Percentiles rank a stretch among this genome's conserved stretches.
These are phyloP conservation scores for Dendroctonus ponderosae DNA, from an alignment of 1,140 invertebrate species.

Conservation along the genomic window DNA sequence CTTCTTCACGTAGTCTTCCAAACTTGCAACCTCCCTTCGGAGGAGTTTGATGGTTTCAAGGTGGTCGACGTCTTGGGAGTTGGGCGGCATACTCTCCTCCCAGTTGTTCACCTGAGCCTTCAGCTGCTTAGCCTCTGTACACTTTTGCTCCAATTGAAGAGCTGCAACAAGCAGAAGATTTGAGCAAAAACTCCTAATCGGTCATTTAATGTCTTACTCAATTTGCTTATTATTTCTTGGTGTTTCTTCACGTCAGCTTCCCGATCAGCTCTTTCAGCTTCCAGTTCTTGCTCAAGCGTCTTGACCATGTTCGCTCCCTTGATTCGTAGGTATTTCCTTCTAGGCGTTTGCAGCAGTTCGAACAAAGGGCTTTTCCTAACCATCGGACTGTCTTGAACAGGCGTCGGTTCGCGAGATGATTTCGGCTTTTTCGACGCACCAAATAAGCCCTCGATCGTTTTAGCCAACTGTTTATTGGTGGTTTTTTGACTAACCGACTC, in stretches of 20 bases:
- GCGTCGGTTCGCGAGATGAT: constrained; percentile 2
- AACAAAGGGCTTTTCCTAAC: constrained; percentile 41
- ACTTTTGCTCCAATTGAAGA: constrained; percentile 38
- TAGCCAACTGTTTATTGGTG: constrained; percentile 39
- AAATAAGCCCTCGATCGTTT: constrained; percentile 5
- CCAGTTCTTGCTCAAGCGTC: constrained; percentile 39
- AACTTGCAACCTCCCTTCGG: constrained; percentile 38
- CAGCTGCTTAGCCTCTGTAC: constrained; percentile 36
- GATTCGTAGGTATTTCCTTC: constrained; percentile 33
- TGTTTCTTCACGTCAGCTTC: constrained; percentile 41
- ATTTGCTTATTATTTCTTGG: constrained; percentile 39
- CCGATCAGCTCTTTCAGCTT: constrained; percentile 44
- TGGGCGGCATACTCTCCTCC: constrained; percentile 37
- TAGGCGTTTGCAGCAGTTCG: constrained; percentile 43
- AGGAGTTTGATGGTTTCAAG: constrained; percentile 36
- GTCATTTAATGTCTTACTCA: constrained; percentile 29
- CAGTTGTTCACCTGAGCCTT: constrained; percentile 37
- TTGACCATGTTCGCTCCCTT: constrained; percentile 42
- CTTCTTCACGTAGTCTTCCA: constrained; percentile 44
- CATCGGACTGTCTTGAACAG: constrained; percentile 13
- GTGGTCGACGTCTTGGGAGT: constrained; percentile 34
- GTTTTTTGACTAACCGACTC: constrained; percentile 39
- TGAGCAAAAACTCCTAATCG: not conserved
- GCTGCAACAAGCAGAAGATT: too few species aligned
- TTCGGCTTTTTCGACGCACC: constrained; percentile 22